Conservation (phyloP, 2,888 invertebrate species). For the Petrolisthes manimaculis region DNA sequence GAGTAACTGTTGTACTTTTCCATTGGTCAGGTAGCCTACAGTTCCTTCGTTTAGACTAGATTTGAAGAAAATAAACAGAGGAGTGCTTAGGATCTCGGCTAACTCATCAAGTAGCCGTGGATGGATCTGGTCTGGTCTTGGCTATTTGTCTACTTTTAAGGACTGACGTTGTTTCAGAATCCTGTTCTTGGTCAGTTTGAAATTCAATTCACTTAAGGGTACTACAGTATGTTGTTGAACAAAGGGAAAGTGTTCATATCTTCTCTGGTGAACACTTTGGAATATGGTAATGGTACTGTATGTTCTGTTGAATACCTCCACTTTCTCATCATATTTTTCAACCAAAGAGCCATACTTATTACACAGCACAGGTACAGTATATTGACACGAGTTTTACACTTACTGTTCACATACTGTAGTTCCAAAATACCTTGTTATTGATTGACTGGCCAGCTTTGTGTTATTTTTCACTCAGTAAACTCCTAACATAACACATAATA, state of each 20-base stretch:
- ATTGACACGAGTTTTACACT: no score
- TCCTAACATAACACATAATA: no score
- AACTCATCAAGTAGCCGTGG: not conserved
- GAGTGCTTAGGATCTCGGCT: not conserved
- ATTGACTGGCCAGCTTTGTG: no score
- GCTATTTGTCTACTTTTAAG: not conserved
- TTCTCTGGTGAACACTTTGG: not conserved
- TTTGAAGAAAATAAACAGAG: not conserved
- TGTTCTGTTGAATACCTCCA: not conserved
- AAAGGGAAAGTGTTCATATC: not conserved
- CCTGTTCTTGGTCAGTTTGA: not conserved
- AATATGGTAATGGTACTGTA: no score
- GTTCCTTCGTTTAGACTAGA: not conserved
- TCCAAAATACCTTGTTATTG: no score
- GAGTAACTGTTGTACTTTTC: not conserved
- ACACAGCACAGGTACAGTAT: not conserved
- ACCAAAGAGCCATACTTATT: not conserved
- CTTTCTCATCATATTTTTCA: not conserved
- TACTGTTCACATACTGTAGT: no score
- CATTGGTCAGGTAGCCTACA: not conserved
- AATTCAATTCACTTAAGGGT: not conserved
- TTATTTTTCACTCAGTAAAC: no score
- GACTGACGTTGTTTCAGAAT: not conserved
- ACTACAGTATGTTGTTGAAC: not conserved
- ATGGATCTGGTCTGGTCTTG: not conserved